Evolutionary conservation across 2,113 vertebrate genomes (phyloP).

Genomic region (Etheostoma spectabile): DNA sequence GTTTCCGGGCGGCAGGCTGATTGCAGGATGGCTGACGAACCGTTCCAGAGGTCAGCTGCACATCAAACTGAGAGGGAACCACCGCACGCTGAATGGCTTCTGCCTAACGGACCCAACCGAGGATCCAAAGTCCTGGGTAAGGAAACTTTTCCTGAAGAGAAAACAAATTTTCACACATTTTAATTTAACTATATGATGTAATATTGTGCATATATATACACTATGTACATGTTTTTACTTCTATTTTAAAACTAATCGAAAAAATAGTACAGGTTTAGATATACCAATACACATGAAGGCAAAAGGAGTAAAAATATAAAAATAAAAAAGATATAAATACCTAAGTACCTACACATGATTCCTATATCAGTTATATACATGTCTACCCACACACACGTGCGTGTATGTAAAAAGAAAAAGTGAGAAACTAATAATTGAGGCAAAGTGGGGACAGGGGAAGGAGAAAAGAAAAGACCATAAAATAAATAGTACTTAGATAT

Average conservation of each 20-base stretch:
- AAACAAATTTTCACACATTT: neutral
- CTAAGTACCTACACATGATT: too few relatives aligned
- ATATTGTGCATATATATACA: neutral
- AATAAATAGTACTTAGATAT: too few relatives aligned
- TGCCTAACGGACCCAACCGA: slow-evolving; percentile 87
- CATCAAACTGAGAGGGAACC: slow-evolving; percentile 86
- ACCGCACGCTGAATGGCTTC: slow-evolving; percentile 85
- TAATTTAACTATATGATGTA: neutral
- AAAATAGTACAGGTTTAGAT: neutral
- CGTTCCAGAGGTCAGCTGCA: slow-evolving; percentile 86
- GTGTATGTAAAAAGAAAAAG: too few relatives aligned
- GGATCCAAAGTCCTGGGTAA: slow-evolving; percentile 91
- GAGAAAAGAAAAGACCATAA: too few relatives aligned
- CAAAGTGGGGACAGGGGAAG: too few relatives aligned
- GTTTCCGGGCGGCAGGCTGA: slow-evolving; percentile 86
- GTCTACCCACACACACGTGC: neutral
- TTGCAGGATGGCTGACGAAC: slow-evolving; percentile 84
- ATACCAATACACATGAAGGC: too few relatives aligned
- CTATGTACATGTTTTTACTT: neutral
- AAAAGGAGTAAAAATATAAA: too few relatives aligned
- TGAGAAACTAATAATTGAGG: too few relatives aligned
- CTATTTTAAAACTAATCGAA: neutral
- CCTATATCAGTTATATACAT: too few relatives aligned
- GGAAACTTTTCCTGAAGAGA: neutral
- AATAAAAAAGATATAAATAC: too few relatives aligned